Percentiles rank a stretch among this genome's conserved stretches.
Evolutionary conservation across 2,113 vertebrate genomes (phyloP).

Genomic region (Elephantulus edwardii): DNA sequence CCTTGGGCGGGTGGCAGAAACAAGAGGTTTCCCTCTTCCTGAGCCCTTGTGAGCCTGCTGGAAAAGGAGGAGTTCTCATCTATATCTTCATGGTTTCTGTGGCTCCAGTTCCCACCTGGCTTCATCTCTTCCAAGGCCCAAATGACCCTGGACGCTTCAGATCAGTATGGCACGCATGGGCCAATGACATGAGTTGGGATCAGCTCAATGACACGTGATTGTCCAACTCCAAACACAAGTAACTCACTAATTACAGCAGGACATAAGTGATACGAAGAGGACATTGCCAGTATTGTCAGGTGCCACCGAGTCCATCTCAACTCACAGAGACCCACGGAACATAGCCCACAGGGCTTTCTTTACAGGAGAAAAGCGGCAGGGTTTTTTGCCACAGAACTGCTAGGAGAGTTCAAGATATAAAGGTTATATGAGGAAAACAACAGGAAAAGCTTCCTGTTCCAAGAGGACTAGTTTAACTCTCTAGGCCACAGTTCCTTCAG

Average conservation of each 20-base stretch:
- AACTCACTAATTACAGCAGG: not conserved
- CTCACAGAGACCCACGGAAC: not conserved
- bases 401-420: not conserved
- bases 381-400: not conserved
- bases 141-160: not conserved
- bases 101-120: not conserved
- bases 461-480: not conserved
- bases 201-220: not conserved
- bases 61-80: not conserved
- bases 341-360: not conserved
- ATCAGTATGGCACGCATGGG: not conserved
- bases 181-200: not conserved
- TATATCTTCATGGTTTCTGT: not conserved
- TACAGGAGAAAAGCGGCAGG: not conserved
- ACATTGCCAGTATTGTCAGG: not conserved
- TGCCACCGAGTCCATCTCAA: not conserved
- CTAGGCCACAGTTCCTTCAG: not conserved
- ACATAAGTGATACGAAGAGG: not conserved
- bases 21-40: not conserved
- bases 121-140: not conserved
- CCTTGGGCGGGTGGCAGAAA: not conserved
- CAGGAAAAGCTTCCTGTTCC: not conserved
- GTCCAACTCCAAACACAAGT: not conserved
- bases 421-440: not conserved
- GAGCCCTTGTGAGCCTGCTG: not conserved